Evolutionary conservation across 2,113 vertebrate genomes (phyloP).

Genomic region (Caracal caracal): DNA sequence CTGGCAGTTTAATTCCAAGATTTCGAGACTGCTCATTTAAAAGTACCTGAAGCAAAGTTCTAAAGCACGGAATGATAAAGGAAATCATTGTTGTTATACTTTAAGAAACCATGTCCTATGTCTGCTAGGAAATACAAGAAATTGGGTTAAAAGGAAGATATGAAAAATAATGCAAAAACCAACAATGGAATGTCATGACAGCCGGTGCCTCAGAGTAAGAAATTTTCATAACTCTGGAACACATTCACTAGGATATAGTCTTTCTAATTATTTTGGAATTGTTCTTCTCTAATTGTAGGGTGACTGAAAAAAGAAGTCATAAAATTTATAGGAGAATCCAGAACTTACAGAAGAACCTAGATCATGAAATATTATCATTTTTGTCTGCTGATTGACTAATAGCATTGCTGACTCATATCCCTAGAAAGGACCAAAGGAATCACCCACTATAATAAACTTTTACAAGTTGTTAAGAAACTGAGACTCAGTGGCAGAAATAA

Average conservation of each 20-base stretch:
- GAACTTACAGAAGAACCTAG: background rate
- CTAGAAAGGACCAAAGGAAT: background rate
- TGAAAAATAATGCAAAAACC: constrained; percentile 63
- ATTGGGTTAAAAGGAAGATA: constrained; percentile 54
- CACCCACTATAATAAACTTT: background rate
- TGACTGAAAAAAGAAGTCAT: background rate
- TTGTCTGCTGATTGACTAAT: background rate
- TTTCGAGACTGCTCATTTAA: constrained; percentile 84
- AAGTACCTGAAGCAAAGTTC: constrained; percentile 83
- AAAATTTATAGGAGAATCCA: background rate
- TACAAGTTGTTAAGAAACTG: background rate
- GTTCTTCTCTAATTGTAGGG: background rate
- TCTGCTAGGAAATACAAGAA: constrained; percentile 68
- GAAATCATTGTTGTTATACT: constrained; percentile 72
- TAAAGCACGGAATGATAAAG: constrained; percentile 75
- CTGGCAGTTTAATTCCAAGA: constrained; percentile 83
- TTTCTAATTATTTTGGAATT: background rate
- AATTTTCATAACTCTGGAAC: background rate
- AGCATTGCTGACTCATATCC: background rate
- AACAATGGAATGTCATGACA: background rate
- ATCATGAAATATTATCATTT: background rate
- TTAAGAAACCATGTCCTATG: constrained; percentile 58
- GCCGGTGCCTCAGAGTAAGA: background rate
- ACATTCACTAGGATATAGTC: background rate
- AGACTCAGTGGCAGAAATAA: background rate